Conservation (phyloP, 2,797 vertebrate species). For the Rhynchotus rufescens region DNA sequence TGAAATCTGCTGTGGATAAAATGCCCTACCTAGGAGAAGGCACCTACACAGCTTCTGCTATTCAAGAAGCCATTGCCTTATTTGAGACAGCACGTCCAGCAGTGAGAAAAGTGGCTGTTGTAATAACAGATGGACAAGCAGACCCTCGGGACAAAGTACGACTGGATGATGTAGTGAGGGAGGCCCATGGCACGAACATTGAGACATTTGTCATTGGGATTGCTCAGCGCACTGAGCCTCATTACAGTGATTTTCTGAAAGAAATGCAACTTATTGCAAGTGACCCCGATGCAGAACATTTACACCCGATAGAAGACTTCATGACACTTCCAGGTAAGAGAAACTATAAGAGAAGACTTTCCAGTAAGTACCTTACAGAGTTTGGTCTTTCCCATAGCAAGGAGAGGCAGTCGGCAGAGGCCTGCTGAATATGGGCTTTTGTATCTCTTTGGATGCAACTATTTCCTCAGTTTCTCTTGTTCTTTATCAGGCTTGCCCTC, state of each 20-base stretch:
- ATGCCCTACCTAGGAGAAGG: slow-evolving; percentile 90
- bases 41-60: slow-evolving; percentile 86
- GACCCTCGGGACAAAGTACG: slow-evolving; percentile 80
- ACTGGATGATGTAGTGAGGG: slow-evolving; percentile 74
- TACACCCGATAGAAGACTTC: slow-evolving; percentile 87
- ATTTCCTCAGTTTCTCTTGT: accelerated
- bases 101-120: slow-evolving; percentile 84
- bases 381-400: not conserved
- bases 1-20: slow-evolving; percentile 80
- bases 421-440: not conserved
- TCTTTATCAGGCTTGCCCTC: not conserved
- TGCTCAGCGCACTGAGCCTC: slow-evolving; percentile 78
- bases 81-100: slow-evolving; percentile 78
- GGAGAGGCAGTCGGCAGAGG: not conserved
- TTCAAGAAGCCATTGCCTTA: slow-evolving; percentile 78
- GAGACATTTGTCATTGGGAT: slow-evolving; percentile 89
- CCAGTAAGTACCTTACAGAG: not conserved
- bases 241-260: slow-evolving; percentile 78
- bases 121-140: slow-evolving; percentile 86
- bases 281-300: slow-evolving; percentile 83
- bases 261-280: slow-evolving; percentile 88
- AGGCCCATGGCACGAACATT: slow-evolving; percentile 70
- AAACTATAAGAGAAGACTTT: not conserved
- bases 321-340: slow-evolving; percentile 73
- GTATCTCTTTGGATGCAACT: not conserved